Evolutionary conservation across 2,797 vertebrate species (phyloP), one percentile per base, ranked within the genome.

Genomic region (Acipenser oxyrinchus): DNA sequence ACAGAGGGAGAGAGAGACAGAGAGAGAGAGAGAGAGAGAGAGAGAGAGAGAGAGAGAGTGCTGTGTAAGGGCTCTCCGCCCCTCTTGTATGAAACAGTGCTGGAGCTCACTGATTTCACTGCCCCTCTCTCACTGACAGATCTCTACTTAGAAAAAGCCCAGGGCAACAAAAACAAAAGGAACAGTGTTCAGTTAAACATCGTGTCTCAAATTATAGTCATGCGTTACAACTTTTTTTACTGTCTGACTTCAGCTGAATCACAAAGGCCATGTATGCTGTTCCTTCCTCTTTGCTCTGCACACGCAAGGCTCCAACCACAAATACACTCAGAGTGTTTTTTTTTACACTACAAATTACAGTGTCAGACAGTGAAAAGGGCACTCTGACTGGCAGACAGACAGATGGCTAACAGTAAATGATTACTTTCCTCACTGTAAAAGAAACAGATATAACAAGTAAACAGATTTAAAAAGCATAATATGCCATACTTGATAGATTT

Each of bases 131-230:
- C 68, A 51, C 61, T 48, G 65, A 37, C 57, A 73, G 66, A 80
- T 62, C 15, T 62, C 60, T 18, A 48, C 60, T 23, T 64, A 75
- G 74, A 76, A 71, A 80, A 80, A 78, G 79, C 73, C 83, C 68
- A 72, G 79, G 79, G 77, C 78, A 68, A 69, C 69, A 66, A 72
- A 85, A 81, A 86, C 83, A 86, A 88, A 87, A 77, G 78, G 77
- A 76, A 81, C 79, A 85, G 75, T 82, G 79, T 82, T 79, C 76
- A 77, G 79, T 73, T 85, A 83, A 84, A 84, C 79, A 85, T 71
- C 68, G 63, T 77, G 68, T 72, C 72, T 80, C 79, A 85, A 83
- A 81, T 81, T 79, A 76, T 87, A 86, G 76, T 77, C 70, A 81
- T 72, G 71, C 75, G 65, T 77, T 82, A 84, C 76, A 79, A 74